phyloP scores from a whole-genome alignment of 2,113 vertebrate species.

The Psophia crepitans region DNA sequence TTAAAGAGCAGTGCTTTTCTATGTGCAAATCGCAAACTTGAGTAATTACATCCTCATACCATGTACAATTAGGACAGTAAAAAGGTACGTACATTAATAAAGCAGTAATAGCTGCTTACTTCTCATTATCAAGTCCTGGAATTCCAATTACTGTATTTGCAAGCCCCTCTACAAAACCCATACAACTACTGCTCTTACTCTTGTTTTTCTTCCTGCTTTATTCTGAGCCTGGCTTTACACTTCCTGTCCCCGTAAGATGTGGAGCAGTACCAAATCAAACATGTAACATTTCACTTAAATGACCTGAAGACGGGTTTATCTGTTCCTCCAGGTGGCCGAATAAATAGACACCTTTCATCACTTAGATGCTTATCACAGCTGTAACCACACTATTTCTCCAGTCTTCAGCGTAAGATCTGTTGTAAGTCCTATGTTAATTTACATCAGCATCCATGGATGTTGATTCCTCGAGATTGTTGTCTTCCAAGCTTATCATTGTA shows the following conservation, averaged over 20 bases:
- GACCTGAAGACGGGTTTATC: neutral
- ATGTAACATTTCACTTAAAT: neutral
- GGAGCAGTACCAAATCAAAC: neutral
- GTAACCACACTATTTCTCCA: neutral
- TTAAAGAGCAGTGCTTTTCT: neutral
- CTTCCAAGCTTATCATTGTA: conserved; percentile 24
- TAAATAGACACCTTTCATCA: conserved; percentile 15
- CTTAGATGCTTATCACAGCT: conserved; percentile 43
- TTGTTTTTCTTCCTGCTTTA: neutral
- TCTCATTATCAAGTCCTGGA: neutral
- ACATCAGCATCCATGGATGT: neutral
- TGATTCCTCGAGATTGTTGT: neutral
- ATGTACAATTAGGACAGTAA: neutral
- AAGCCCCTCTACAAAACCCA: neutral
- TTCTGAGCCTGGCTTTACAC: neutral
- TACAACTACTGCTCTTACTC: neutral
- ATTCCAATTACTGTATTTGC: neutral
- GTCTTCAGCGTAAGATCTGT: neutral
- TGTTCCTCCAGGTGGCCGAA: neutral
- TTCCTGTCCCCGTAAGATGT: neutral
- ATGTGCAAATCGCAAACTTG: neutral
- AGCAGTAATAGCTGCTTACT: neutral
- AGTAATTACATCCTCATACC: neutral
- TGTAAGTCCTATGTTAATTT: conserved; percentile 27
- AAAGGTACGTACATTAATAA: neutral